These are phyloP conservation scores for Onychostoma macrolepis DNA, from an alignment of 2,113 vertebrate species.

Conservation along the genomic window DNA sequence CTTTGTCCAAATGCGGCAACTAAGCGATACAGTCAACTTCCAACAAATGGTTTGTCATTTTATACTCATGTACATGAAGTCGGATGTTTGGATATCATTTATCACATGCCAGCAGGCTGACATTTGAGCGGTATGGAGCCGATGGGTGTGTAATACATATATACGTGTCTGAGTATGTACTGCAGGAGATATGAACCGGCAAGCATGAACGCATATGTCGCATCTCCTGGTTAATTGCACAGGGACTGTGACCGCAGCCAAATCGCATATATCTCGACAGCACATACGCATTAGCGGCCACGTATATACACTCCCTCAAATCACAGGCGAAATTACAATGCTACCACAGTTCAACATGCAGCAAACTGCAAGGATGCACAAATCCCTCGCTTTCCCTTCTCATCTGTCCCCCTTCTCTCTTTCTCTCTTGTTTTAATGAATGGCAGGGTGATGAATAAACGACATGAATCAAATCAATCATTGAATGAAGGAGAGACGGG, in stretches of 20 bases:
- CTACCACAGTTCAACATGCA: conserved; percentile 61
- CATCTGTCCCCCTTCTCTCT: background rate
- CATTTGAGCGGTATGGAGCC: background rate
- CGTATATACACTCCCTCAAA: conserved; percentile 1
- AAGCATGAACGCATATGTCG: background rate
- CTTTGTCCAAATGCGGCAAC: background rate
- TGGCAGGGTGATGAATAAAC: conserved; percentile 57
- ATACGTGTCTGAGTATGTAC: conserved; percentile 14
- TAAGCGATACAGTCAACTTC: conserved; percentile 8
- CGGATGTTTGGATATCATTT: conserved; percentile 24
- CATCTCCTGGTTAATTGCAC: conserved; percentile 5
- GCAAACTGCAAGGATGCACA: conserved; percentile 36
- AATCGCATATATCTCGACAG: conserved; percentile 1
- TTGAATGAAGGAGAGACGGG: conserved; percentile 64
- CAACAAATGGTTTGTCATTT: conserved; percentile 9
- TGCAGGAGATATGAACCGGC: background rate
- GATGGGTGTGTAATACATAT: conserved; percentile 25
- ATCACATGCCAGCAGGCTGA: conserved; percentile 21
- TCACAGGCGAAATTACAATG: background rate
- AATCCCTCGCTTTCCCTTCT: conserved; percentile 3
- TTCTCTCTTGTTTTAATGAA: conserved; percentile 50
- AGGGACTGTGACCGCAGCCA: background rate
- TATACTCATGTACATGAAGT: conserved; percentile 8
- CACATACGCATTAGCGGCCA: background rate
- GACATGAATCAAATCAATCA: conserved; percentile 60